These are phyloP conservation scores for Popillia japonica DNA, from an alignment of 1,140 invertebrate genomes.

Conservation along the genomic window DNA sequence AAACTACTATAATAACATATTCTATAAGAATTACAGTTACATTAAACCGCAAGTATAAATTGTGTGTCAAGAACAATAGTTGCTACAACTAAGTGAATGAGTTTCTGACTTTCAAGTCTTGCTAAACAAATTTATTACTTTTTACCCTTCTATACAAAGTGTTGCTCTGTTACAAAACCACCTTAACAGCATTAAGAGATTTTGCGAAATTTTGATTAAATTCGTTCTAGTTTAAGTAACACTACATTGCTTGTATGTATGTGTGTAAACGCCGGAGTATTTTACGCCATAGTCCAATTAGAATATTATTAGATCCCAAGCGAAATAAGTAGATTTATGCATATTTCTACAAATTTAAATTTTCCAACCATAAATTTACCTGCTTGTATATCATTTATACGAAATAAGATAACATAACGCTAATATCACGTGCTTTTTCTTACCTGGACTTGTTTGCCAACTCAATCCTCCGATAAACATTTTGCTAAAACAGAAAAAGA, in stretches of 20 bases:
- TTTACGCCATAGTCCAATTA: not conserved
- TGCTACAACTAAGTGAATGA: not conserved
- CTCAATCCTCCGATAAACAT: constrained; percentile 99
- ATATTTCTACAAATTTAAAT: not conserved
- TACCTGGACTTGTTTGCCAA: constrained; percentile 99
- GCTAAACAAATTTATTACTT: not conserved
- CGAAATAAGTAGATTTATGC: not conserved
- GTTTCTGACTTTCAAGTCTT: constrained; percentile 11
- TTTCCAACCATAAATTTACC: not conserved
- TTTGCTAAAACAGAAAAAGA: constrained; percentile 83
- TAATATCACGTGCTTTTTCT: constrained; percentile 58
- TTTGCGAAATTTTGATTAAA: constrained; percentile 1
- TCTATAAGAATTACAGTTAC: not conserved
- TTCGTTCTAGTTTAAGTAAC: not conserved
- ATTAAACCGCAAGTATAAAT: constrained; percentile 11
- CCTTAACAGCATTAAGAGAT: not conserved
- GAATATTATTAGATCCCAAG: not conserved
- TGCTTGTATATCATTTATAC: not conserved
- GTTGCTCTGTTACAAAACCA: not conserved
- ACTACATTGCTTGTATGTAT: not conserved
- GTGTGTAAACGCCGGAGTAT: not conserved
- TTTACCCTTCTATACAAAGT: not conserved
- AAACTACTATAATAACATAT: not conserved
- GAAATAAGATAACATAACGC: constrained; percentile 2
- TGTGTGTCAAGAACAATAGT: not conserved